These are phyloP conservation scores for Trachelipus rathkii DNA, from an alignment of 1,140 invertebrate genomes.

Conservation along the genomic window DNA sequence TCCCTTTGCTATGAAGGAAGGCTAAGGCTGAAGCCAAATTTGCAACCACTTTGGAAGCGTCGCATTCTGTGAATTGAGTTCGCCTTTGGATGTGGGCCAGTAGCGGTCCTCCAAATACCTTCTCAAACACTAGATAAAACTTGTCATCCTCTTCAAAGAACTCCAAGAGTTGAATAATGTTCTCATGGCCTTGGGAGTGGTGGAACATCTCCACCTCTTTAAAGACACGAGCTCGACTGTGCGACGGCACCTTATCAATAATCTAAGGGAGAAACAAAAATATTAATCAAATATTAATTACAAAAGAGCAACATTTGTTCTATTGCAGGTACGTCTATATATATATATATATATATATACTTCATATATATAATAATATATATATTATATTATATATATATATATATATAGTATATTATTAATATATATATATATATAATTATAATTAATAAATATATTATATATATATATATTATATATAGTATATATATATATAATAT, in stretches of 20 bases:
- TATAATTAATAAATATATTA: too few species aligned
- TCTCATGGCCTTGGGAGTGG: constrained; percentile 91
- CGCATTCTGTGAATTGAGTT: constrained; percentile 87
- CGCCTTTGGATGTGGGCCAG: constrained; percentile 87
- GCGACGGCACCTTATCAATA: constrained; percentile 89
- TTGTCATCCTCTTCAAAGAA: constrained; percentile 92
- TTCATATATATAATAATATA: background rate
- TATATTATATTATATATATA: constrained; percentile 1
- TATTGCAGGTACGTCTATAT: background rate
- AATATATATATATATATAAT: background rate
- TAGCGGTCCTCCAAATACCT: constrained; percentile 87
- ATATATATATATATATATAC: background rate
- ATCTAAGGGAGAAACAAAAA: constrained; percentile 56
- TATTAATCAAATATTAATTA: background rate
- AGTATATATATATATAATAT: background rate
- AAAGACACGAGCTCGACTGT: constrained; percentile 87
- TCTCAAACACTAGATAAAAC: constrained; percentile 97
- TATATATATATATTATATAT: background rate
- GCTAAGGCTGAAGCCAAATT: constrained; percentile 70
- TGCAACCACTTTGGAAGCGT: constrained; percentile 85
- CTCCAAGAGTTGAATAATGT: constrained; percentile 94
- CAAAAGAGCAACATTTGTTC: background rate
- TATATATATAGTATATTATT: background rate
- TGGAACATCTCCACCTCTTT: constrained; percentile 98
- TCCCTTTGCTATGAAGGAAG: constrained; percentile 54